These are phyloP conservation scores for Psettodes erumei DNA, from an alignment of 2,113 vertebrate species.

Conservation along the genomic window DNA sequence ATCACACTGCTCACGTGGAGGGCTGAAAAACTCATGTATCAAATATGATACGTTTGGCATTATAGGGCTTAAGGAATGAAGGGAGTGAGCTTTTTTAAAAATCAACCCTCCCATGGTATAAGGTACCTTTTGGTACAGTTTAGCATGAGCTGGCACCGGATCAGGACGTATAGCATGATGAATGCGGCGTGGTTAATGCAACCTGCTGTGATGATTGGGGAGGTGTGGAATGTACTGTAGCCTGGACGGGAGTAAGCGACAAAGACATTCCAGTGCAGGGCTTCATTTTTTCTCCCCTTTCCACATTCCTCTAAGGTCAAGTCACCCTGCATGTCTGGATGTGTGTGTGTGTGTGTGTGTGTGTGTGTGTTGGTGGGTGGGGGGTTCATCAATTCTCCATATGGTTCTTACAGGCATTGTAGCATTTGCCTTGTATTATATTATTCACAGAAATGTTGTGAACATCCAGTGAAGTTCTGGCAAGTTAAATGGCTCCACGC, in stretches of 20 bases:
- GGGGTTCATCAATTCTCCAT: background rate
- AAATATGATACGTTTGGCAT: no score
- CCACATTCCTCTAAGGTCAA: slow-evolving; percentile 72
- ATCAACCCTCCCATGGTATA: background rate
- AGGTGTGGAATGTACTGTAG: slow-evolving; percentile 66
- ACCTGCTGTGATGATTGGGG: slow-evolving; percentile 44
- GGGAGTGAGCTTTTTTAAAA: slow-evolving; percentile 30
- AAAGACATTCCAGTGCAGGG: slow-evolving; percentile 70
- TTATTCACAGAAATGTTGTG: background rate
- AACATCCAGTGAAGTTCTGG: background rate
- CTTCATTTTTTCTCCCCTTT: slow-evolving; percentile 46
- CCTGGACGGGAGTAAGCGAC: slow-evolving; percentile 70
- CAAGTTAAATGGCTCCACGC: background rate
- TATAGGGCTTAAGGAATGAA: slow-evolving; percentile 55
- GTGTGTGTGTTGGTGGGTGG: background rate
- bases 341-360: slow-evolving; percentile 21
- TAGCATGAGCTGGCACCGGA: background rate
- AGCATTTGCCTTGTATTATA: background rate
- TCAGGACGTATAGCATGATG: slow-evolving; percentile 25
- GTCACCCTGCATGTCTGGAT: slow-evolving; percentile 24
- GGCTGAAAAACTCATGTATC: no score
- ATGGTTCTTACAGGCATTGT: background rate
- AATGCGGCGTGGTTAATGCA: slow-evolving; percentile 31
- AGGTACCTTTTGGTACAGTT: slow-evolving; percentile 22
- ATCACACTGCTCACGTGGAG: no score